Evolutionary conservation across 2,113 vertebrate genomes (phyloP), one percentile per base, ranked within the genome.

Genomic region (Periophthalmus modestus): DNA sequence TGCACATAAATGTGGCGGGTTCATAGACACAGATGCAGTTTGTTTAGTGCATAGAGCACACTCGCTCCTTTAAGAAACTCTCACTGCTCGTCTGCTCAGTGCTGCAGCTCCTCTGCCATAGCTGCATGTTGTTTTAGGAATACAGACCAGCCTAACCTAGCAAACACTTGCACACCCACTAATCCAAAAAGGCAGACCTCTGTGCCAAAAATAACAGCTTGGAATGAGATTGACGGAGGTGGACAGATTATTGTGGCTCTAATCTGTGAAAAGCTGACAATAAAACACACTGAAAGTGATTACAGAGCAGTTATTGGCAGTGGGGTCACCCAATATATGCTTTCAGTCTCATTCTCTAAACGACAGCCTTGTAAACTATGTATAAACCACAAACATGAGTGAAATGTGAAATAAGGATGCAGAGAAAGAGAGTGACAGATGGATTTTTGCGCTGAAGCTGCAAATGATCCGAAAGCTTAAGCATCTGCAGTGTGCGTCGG

Each of bases 251-350:
- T 81, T 80, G 89, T 43, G 73, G 77, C 78, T 89, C 83, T 93
- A 92, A 93, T 94, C 92, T 91, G 83, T 82, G 84, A 89, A 91
- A 92, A 92, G 86, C 87, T 88, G 89, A 91, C 90, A 92, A 91
- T 92, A 86, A 89, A 93, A 91, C 85, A 91, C 90, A 89, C 91
- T 91, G 89, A 83, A 89, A 91, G 83, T 92, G 92, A 93, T 92
- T 93, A 92, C 87, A 80, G 82, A 24, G 68, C 74, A 15, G 87
- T 85, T 88, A 88, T 84, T 87, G 86, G 85, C 89, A 83, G 13
- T 77, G 33, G 69, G 68, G 85, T 86, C 84, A 82, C 73, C 80
- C 75, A 36, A 16, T 62, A 78, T 55, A 21, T 11, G 18, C 19
- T 77, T 0, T 36, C 2, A 2, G 50, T 52, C 18, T 67, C 58